phyloP scores from a whole-genome alignment of 2,888 invertebrate genomes.

The Clitarchus hookeri region DNA sequence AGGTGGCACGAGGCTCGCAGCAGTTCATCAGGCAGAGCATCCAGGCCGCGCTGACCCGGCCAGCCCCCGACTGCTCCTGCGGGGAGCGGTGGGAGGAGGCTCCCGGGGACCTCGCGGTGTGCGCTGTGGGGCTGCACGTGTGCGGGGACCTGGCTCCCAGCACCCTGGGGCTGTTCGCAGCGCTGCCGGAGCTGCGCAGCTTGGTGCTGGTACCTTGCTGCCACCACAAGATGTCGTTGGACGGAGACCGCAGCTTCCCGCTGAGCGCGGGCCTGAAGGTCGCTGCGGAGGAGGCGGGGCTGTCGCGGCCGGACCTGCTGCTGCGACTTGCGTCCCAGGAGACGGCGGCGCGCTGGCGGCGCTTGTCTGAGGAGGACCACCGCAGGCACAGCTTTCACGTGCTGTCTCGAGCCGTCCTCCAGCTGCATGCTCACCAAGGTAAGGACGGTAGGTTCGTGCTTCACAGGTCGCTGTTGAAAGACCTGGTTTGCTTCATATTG shows the following conservation, averaged over 20 bases:
- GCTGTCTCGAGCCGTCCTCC: conserved; percentile 62
- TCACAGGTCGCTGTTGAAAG: too few species aligned
- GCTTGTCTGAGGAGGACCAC: conserved; percentile 57
- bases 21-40: conserved; percentile 5
- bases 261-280: conserved; percentile 59
- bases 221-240: conserved; percentile 64
- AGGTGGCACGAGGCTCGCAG: conserved; percentile 26
- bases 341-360: conserved; percentile 59
- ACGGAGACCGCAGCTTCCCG: conserved; percentile 62
- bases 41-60: not conserved
- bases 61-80: not conserved
- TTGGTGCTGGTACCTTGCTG: conserved; percentile 78
- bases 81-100: not conserved
- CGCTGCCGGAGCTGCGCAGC: conserved; percentile 6
- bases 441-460: conserved; percentile 43
- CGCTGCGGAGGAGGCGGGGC: conserved; percentile 52
- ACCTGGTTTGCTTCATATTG: too few species aligned
- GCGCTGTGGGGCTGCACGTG: conserved; percentile 72
- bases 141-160: conserved; percentile 76
- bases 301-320: conserved; percentile 65
- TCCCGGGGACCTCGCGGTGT: conserved; percentile 44
- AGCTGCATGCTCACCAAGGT: conserved; percentile 64
- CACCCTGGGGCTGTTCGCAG: conserved; percentile 65
- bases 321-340: conserved; percentile 75
- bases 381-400: conserved; percentile 57